Evolutionary conservation across 2,113 vertebrate species (phyloP).

Genomic region (Pandion haliaetus): DNA sequence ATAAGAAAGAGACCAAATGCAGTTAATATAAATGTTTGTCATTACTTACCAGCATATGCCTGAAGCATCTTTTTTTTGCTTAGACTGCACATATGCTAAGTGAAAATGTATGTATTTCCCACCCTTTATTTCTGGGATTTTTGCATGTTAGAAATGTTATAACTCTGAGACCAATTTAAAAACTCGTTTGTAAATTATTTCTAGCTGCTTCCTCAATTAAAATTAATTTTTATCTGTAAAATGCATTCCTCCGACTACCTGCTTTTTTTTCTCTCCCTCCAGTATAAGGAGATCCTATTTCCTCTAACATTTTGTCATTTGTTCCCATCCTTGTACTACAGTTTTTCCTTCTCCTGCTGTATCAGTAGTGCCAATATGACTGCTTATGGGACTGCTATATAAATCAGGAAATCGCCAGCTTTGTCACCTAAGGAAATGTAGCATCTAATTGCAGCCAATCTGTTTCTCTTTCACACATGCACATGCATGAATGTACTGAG

Average conservation of each 20-base stretch:
- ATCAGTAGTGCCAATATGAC: neutral
- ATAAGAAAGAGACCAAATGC: neutral
- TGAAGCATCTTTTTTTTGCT: neutral
- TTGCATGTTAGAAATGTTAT: neutral
- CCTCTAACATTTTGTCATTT: neutral
- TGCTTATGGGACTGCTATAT: neutral
- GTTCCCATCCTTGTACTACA: neutral
- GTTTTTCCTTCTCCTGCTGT: neutral
- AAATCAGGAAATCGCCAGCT: neutral
- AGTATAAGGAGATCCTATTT: neutral
- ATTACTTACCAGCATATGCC: neutral
- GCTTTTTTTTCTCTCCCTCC: neutral
- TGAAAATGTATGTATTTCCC: neutral
- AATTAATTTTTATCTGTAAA: constrained; percentile 15
- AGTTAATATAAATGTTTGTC: neutral
- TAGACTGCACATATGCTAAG: neutral
- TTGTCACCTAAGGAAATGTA: neutral
- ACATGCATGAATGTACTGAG: neutral
- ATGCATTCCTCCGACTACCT: neutral
- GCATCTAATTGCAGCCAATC: neutral
- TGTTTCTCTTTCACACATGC: neutral
- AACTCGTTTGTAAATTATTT: neutral
- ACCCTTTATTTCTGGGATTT: neutral
- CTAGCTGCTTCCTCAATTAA: neutral
- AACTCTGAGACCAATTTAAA: neutral